Base-by-base conservation (phyloP, 2,797 vertebrate genomes). In the Chelon auratus region DNA sequence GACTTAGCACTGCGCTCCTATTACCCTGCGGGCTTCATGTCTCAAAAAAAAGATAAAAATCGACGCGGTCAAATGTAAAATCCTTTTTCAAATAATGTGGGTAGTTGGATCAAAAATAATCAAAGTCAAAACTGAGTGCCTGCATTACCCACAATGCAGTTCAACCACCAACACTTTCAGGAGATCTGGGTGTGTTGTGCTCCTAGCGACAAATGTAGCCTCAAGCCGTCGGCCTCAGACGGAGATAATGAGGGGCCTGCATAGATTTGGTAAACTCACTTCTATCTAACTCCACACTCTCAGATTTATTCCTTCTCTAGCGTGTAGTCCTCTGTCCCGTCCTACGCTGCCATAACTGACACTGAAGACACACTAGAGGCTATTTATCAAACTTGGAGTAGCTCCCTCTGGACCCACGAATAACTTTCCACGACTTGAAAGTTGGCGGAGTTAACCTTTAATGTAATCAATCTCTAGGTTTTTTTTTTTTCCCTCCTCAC, bases 361-460 rank as follows among this genome's bases (percentile, higher is more conserved):
- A 14, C 42, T 15, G 42, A 43, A 15, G 14, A 15, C 13, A 43
- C 42, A 43, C 42, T 43, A 1, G 42, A 43, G 42, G 6, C 17
- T 11, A 22, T 48, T 58, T 9, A 52, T 58, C 36, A 64, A 14
- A 58, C 56, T 37, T 20, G 33, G 13, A 24, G 37, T 24, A 24
- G 12, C 20, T 14, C 11, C 12, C 33, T 11, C 14, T 47, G 18
- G 17, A 60, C 24, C 26, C 37, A 24, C 26, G 17, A 17, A 54
- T 20, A 9, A 47, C 26, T 30, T 57, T 39, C 10, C 9, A 5
- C 39, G 22, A 62, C 20, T 14, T 58, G 33, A 9, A 26, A 52
- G 43, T 64, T 20, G 4, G 45, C 22, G 33, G 39, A 18, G 24
- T 54, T 67, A 22, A 37, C 18, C 14, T 73, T 59, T 51, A 54